Evolutionary conservation across 2,113 vertebrate species (phyloP), one percentile per base, ranked within the genome.

Genomic region (Burhinus bistriatus): DNA sequence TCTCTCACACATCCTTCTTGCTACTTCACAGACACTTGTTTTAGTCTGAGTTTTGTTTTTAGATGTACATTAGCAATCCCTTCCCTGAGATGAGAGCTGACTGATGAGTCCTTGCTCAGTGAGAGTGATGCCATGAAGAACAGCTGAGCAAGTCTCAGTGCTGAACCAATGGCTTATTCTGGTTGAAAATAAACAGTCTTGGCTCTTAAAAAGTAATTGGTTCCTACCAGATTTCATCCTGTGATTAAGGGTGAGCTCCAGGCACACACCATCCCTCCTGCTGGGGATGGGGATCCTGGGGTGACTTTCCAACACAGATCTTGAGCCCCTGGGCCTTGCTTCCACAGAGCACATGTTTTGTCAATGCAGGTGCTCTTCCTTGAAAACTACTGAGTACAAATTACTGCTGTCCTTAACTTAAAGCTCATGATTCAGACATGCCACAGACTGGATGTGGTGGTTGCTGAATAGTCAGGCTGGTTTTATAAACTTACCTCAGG

Each of bases 101-200:
- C 34, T 26, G 40, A 1, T 17, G 25, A 90, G 40, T 42, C 16
- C 16, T 77, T 0, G 0, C 49, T 69, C 34, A 57, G 30, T 6
- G 9, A 54, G 15, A 58, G 4, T 57, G 17, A 61, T 57, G 12
- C 25, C 27, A 45, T 20, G 26, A 83, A 69, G 57, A 73, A 36
- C 6, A 23, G 19, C 38, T 73, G 14, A 89, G 30, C 30, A 68
- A 8, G 3, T n/a, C 42, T 29, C 52, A 78, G 11, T 27, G 8
- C 23, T 68, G 42, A 94, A 81, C 2, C 30, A 38, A 26, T 15
- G 12, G 25, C 11, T 77, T 54, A 42, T n/a, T 84, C 32, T 66
- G 23, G 6, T 29, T 52, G 16, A n/a, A 70, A 81, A 81, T 32
- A 52, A 25, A 30, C 9, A 49, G 11, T 47, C 21, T 15, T 79